Conservation (phyloP, 2,113 vertebrate species). For the Illadopsis cleaveri region DNA sequence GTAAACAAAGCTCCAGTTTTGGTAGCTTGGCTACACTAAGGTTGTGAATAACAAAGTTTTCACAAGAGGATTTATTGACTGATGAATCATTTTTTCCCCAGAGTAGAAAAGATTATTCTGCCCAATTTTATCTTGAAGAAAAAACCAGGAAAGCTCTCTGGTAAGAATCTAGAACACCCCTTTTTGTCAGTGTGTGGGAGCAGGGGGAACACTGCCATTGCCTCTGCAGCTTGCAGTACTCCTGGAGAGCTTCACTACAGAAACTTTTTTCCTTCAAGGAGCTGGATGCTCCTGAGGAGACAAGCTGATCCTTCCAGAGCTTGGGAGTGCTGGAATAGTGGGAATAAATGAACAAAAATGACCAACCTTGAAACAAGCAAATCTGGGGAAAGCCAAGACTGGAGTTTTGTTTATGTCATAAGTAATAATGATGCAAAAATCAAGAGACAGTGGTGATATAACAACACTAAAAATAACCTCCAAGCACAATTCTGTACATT, state of each 20-base stretch:
- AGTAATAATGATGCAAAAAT: not conserved
- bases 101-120: not conserved
- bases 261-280: not conserved
- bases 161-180: not conserved
- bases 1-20: not conserved
- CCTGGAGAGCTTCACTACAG: not conserved
- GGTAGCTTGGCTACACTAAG: not conserved
- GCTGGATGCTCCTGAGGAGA: not conserved
- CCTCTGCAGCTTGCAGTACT: not conserved
- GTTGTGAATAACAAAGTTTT: not conserved
- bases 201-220: not conserved
- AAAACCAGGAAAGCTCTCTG: not conserved
- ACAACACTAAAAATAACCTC: not conserved
- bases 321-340: not conserved
- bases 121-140: not conserved
- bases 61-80: not conserved
- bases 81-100: not conserved
- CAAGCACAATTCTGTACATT: not conserved
- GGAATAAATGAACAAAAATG: not conserved
- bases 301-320: not conserved
- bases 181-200: not conserved
- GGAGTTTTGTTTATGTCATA: not conserved
- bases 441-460: not conserved
- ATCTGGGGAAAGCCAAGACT: not conserved
- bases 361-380: not conserved